These are phyloP conservation scores for Marcusenius ussheri DNA, from an alignment of 2,113 vertebrate species.

Conservation along the genomic window DNA sequence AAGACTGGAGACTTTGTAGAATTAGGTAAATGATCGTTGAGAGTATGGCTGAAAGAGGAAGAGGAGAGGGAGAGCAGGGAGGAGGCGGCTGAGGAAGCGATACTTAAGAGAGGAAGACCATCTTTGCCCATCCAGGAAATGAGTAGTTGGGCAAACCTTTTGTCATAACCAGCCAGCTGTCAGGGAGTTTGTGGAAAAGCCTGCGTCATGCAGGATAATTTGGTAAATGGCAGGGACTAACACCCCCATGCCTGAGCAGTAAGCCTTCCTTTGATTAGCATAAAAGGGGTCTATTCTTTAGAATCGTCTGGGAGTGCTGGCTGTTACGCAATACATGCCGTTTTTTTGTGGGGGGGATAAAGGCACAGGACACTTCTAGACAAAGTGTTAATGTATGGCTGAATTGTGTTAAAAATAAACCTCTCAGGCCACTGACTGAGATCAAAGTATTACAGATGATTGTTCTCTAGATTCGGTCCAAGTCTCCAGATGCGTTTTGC, in stretches of 20 bases:
- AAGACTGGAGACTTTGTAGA: background rate
- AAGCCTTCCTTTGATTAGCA: constrained; percentile 41
- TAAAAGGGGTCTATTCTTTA: constrained; percentile 28
- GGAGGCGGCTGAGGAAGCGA: constrained; percentile 31
- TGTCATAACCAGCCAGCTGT: constrained; percentile 62
- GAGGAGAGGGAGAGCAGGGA: background rate
- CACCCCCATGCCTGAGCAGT: constrained; percentile 44
- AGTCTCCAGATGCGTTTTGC: background rate
- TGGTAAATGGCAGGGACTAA: constrained; percentile 52
- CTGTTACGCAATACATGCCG: background rate
- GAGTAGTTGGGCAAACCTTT: constrained; percentile 49
- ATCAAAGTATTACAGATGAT: background rate
- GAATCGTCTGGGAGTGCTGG: background rate
- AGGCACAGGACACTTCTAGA: background rate
- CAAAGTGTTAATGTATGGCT: background rate
- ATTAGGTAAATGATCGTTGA: background rate
- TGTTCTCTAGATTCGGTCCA: background rate
- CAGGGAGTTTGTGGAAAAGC: constrained; percentile 61
- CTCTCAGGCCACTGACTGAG: background rate
- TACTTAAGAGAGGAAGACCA: constrained; percentile 39
- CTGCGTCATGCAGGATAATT: constrained; percentile 63
- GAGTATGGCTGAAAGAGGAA: background rate
- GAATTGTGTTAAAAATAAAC: background rate
- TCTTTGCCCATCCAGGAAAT: constrained; percentile 47
- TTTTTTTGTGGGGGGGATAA: background rate